Conservation (phyloP, 2,888 invertebrate species). For the Agapostemon virescens region DNA sequence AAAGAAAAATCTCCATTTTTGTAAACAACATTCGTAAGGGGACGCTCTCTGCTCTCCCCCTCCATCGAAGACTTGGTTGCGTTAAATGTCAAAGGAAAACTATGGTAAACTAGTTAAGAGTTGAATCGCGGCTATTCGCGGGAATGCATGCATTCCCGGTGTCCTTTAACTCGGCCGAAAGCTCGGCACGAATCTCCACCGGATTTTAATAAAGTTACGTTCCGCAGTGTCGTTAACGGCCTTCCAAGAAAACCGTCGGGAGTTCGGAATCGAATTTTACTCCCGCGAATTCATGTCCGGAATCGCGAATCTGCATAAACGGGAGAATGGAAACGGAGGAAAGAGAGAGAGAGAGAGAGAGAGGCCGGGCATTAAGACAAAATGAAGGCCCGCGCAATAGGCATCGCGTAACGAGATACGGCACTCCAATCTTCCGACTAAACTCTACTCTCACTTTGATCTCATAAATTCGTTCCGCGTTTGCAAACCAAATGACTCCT, state of each 20-base stretch:
- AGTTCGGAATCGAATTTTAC: neutral
- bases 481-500: conserved; percentile 2
- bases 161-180: neutral
- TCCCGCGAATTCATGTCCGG: neutral
- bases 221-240: neutral
- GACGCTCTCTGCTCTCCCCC: neutral
- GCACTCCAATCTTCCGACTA: conserved; percentile 1
- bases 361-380: neutral
- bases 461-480: neutral
- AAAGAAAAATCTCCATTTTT: neutral
- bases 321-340: neutral
- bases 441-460: neutral
- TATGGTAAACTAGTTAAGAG: neutral
- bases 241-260: neutral
- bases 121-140: neutral
- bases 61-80: neutral
- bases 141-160: neutral
- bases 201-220: neutral
- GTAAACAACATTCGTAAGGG: neutral
- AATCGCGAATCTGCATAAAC: neutral
- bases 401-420: neutral
- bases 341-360: too few relatives aligned
- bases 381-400: neutral
- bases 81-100: neutral
- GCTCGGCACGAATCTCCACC: neutral